phyloP scores from a whole-genome alignment of 2,113 vertebrate genomes.

The Oryzias celebensis region DNA sequence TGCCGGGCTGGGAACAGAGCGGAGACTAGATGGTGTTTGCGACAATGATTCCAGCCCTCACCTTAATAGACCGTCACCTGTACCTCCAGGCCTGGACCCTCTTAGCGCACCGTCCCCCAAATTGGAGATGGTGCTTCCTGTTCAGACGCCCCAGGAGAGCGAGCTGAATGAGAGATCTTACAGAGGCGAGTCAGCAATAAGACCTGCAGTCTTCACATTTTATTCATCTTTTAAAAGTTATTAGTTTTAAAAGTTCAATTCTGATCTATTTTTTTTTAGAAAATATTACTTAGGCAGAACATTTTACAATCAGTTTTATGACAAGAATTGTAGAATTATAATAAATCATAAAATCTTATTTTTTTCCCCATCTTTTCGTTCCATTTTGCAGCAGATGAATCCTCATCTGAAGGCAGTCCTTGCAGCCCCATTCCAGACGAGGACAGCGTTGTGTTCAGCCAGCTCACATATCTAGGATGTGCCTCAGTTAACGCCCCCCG shows the following conservation, averaged over 20 bases:
- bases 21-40: slow-evolving; percentile 65
- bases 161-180: slow-evolving; percentile 83
- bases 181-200: slow-evolving; percentile 33
- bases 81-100: slow-evolving; percentile 71
- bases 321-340: background rate
- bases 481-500: slow-evolving; percentile 96
- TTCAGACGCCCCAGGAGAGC: slow-evolving; percentile 89
- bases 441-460: slow-evolving; percentile 96
- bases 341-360: background rate
- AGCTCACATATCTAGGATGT: slow-evolving; percentile 96
- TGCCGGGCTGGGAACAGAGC: slow-evolving; percentile 59
- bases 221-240: background rate
- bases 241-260: background rate
- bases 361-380: background rate
- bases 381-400: slow-evolving; percentile 63
- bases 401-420: slow-evolving; percentile 79
- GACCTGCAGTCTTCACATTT: background rate
- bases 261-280: too few species aligned
- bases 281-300: too few species aligned
- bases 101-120: slow-evolving; percentile 82
- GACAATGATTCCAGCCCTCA: slow-evolving; percentile 71
- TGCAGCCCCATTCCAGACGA: slow-evolving; percentile 89
- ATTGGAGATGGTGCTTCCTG: slow-evolving; percentile 90
- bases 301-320: background rate
- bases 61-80: slow-evolving; percentile 50